A percentile compares a stretch with the other conserved stretches of the same genome.
Evolutionary conservation across 2,797 vertebrate species (phyloP).

Genomic region (Varecia variegata): DNA sequence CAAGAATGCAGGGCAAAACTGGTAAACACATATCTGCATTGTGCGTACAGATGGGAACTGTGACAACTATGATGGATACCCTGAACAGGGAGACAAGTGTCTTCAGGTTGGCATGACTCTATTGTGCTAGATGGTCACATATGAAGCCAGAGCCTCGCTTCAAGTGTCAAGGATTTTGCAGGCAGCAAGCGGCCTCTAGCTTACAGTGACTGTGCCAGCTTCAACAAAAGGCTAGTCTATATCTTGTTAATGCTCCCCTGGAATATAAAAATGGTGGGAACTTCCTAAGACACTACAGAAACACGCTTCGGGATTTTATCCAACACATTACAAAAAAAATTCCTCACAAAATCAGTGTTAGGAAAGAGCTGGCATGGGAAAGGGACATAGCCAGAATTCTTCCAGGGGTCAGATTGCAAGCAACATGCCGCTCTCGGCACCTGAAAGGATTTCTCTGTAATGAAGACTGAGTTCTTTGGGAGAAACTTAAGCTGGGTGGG

Average conservation of each 20-base stretch:
- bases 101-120: neutral
- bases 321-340: constrained; percentile 28
- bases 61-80: neutral
- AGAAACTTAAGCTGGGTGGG: constrained; percentile 55
- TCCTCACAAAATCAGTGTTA: constrained; percentile 46
- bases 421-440: neutral
- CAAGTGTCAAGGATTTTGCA: neutral
- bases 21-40: neutral
- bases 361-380: neutral
- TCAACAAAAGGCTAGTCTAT: neutral
- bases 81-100: neutral
- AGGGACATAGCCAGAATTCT: constrained; percentile 1
- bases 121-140: neutral
- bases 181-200: neutral
- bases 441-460: constrained; percentile 24
- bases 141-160: neutral
- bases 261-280: constrained; percentile 25
- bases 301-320: neutral
- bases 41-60: neutral
- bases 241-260: neutral
- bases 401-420: neutral
- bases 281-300: neutral
- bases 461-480: neutral
- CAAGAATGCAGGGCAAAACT: neutral
- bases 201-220: neutral